phyloP scores from a whole-genome alignment of 2,113 vertebrate species.

The Spea bombifrons region DNA sequence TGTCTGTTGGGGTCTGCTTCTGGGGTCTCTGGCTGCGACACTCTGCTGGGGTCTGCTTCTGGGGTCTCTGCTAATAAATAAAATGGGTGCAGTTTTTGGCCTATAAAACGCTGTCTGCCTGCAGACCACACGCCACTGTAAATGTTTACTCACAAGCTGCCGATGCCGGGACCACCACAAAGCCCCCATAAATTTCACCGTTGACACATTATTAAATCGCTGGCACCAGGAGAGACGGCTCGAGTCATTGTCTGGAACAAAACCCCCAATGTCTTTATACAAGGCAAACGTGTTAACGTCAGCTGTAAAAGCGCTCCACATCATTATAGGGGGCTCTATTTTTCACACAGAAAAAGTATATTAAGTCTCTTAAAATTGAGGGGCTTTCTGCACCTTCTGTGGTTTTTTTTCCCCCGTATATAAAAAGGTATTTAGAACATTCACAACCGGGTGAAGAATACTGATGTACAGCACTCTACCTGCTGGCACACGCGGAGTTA shows the following conservation, averaged over 20 bases:
- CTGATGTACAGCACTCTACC: no score
- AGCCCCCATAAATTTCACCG: slow-evolving; percentile 37
- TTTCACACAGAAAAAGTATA: slow-evolving; percentile 36
- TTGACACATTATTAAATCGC: slow-evolving; percentile 38
- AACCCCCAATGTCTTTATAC: slow-evolving; percentile 18
- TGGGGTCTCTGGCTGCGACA: slow-evolving; percentile 2
- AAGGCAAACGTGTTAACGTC: slow-evolving; percentile 34
- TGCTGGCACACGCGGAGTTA: no score
- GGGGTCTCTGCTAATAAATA: slow-evolving; percentile 28
- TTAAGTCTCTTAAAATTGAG: not conserved
- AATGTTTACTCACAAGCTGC: slow-evolving; percentile 35
- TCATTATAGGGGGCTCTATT: slow-evolving; percentile 34
- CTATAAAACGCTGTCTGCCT: slow-evolving; percentile 18
- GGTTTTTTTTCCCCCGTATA: not conserved
- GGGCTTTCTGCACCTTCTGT: slow-evolving; percentile 25
- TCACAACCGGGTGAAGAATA: no score
- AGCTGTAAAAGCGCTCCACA: slow-evolving; percentile 23
- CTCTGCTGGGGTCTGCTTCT: not conserved
- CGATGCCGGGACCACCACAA: slow-evolving; percentile 35
- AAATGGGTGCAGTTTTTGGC: not conserved
- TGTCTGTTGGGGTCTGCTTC: slow-evolving; percentile 10
- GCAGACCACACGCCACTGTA: slow-evolving; percentile 40
- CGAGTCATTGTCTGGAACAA: slow-evolving; percentile 27
- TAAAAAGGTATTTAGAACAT: no score
- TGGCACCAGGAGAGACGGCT: slow-evolving; percentile 32